Conservation (phyloP, 64 coral and sea anemone genomes). For the Montipora capricornis region DNA sequence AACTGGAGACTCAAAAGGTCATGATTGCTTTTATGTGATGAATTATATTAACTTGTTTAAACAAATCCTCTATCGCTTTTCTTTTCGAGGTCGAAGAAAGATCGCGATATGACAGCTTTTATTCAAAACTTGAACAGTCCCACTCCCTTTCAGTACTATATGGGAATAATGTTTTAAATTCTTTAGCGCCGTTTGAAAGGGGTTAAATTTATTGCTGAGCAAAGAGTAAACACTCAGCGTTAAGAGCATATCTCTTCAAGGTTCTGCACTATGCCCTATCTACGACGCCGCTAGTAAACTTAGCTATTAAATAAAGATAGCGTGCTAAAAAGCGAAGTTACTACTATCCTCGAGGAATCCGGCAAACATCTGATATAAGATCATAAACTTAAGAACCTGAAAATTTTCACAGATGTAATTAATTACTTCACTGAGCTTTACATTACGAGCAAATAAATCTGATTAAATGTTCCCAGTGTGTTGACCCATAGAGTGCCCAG, state of each 20-base stretch:
- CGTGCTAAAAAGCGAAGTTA: background rate
- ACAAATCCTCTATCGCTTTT: background rate
- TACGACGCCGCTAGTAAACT: background rate
- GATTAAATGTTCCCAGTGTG: slow-evolving; percentile 11
- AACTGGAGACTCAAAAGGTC: background rate
- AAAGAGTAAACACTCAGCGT: slow-evolving; percentile 14
- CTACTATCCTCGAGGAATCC: background rate
- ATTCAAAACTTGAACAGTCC: background rate
- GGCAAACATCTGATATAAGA: background rate
- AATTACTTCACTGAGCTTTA: background rate
- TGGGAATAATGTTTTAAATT: slow-evolving; percentile 6
- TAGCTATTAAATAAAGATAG: background rate
- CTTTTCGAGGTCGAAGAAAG: background rate
- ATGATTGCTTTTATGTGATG: background rate
- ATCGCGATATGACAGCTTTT: background rate
- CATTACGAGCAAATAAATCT: slow-evolving; percentile 20
- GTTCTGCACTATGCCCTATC: background rate
- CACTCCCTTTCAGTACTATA: slow-evolving; percentile 5
- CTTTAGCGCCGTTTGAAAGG: too few species aligned
- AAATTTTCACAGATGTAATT: slow-evolving; percentile 13
- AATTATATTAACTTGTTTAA: slow-evolving; percentile 1
- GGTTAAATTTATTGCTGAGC: background rate
- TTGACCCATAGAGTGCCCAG: background rate
- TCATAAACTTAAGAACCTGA: slow-evolving; percentile 15
- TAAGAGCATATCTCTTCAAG: background rate